Conservation (phyloP, 2,888 invertebrate genomes). For the Pterostichus madidus region DNA sequence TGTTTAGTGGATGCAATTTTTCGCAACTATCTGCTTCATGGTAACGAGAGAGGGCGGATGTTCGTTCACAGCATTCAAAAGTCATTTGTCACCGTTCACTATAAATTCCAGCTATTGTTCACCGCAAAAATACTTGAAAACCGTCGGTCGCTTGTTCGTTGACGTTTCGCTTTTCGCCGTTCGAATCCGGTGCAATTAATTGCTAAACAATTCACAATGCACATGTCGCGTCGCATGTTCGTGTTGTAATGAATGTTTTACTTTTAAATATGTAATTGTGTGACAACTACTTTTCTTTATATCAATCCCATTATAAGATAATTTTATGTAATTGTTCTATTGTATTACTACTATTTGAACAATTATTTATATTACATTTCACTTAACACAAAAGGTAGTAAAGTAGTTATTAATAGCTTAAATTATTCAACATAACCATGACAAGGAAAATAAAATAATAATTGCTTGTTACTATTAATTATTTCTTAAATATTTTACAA, state of each 20-base stretch:
- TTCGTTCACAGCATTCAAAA: constrained; percentile 55
- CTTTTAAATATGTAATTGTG: not conserved
- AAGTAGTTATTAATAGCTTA: too few relatives aligned
- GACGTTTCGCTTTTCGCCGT: constrained; percentile 4
- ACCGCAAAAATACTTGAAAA: constrained; percentile 32
- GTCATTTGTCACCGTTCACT: constrained; percentile 50
- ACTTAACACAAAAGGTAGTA: too few relatives aligned
- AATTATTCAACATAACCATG: too few relatives aligned
- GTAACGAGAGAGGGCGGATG: constrained; percentile 44
- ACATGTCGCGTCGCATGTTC: not conserved
- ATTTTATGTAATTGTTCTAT: constrained; percentile 24
- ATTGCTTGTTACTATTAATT: too few relatives aligned
- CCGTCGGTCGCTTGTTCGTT: not conserved
- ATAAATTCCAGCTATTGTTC: constrained; percentile 50
- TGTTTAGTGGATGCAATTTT: not conserved
- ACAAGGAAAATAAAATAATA: too few relatives aligned
- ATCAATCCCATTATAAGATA: constrained; percentile 11
- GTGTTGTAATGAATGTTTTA: not conserved
- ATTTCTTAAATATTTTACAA: too few relatives aligned
- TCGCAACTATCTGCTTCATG: constrained; percentile 26
- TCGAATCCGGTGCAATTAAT: constrained; percentile 16
- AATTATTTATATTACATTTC: too few relatives aligned
- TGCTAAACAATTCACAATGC: constrained; percentile 25
- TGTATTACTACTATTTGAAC: constrained; percentile 13
- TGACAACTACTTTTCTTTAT: constrained; percentile 9